Base-by-base conservation (phyloP, 2,888 invertebrate genomes). In the Julus scandinavius region DNA sequence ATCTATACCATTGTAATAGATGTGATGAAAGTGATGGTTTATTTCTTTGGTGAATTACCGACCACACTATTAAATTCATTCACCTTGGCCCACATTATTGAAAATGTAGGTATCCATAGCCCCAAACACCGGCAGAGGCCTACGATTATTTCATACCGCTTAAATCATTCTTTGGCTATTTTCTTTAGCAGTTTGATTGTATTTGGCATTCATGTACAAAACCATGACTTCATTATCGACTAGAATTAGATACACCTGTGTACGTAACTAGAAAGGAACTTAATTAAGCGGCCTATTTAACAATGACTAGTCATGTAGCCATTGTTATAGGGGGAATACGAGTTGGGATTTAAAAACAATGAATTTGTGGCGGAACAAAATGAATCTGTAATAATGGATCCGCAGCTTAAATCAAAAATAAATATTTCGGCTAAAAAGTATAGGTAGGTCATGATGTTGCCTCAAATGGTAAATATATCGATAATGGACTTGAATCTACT, bases 261-360 rank as follows among this genome's bases (percentile, higher is more conserved):
- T 7, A 54, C 54, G 49, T 54, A 54, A 6, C 63, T 72, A 63
- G 6, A 72, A 72, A 72, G 20, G 20, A 72, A 72, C 63, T 20
- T 72, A 72, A 72, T 72, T 72, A 72, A 17, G 63, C 20, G 63
- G 20, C 63, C 20, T 72, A 72, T n/a, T 29, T 72, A 72, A 72
- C 63, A 72, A 72, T 72, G 63, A 17, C 20, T 72, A 72, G 63
- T 72, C 63, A 72, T 72, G 63, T 72, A 72, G 63, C 63, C 63
- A 72, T 72, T 72, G 63, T 72, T 29, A 29, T n/a, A 72, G 20
- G 20, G 63, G n/a, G 58, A 58, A 58, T n/a, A 17, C 5, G 5
- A 58, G 45, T 45, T 45, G 45, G 45, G 45, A 45, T 45, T 45
- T 45, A 45, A 45, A 45, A 45, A 45, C 45, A 72, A 29, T 20